Evolutionary conservation across 2,888 invertebrate species (phyloP), one percentile per base, ranked within the genome.

Genomic region (Camponotus fellah): DNA sequence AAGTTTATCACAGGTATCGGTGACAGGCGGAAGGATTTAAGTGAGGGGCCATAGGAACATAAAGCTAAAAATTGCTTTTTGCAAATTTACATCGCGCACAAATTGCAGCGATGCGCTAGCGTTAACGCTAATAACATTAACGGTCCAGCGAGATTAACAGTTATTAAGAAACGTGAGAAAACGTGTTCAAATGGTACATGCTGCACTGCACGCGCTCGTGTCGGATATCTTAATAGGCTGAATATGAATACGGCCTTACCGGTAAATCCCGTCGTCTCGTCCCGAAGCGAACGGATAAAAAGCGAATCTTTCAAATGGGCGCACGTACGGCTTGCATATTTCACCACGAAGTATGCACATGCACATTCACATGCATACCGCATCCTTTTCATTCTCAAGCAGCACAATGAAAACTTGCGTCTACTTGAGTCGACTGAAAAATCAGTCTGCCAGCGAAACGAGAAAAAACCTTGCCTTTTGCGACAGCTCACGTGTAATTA

Each of bases 101-200:
- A 68, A 69, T 79, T 53, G 53, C 53, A 8, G 53, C 53, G 53
- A 53, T 58, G 69, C n/a, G 34, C 69, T 14, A 60, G 60, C 79
- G 79, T 69, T 79, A 79, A 60, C 79, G 79, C 79, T 80, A 80
- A 80, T 80, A 80, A 80, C 79, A 49, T 80, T 80, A 80, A 80
- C 79, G 79, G 79, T 80, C 60, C 79, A 34, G 60, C n/a, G 60
- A 62, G 79, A 80, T 80, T 80, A 80, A 80, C 79, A 80, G 79
- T 80, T 80, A 80, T 80, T 80, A 80, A 80, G 79, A 80, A 80
- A 80, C 79, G 71, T 80, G 79, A 80, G 79, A 80, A 80, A 80
- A 80, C 71, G 60, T 71, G 79, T 58, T 69, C 60, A 60, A 80
- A 71, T 80, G 71, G 71, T 80, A 60, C 69, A 53, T n/a, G 49